Percentiles rank a stretch among this genome's conserved stretches.
Evolutionary conservation across 2,113 vertebrate genomes (phyloP).

Genomic region (Atractosteus spatula): DNA sequence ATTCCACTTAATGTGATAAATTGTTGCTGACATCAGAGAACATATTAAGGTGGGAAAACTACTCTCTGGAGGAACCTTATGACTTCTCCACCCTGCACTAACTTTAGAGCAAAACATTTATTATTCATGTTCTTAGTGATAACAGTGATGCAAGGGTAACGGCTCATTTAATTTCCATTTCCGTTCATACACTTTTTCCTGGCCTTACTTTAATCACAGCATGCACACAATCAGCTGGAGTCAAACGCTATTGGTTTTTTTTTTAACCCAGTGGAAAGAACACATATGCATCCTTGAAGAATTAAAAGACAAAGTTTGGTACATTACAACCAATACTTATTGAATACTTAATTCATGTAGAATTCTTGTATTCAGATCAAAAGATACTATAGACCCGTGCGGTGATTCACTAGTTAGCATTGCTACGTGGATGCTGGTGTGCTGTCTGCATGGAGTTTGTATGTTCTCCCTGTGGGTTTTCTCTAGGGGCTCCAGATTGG

Average conservation of each 20-base stretch:
- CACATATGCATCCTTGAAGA: no score
- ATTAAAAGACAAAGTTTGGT: no score
- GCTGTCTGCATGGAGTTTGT: no score
- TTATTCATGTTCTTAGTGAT: conserved; percentile 25
- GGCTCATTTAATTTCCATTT: conserved; percentile 31
- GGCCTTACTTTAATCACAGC: conserved; percentile 25
- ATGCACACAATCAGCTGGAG: conserved; percentile 21
- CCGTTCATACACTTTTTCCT: conserved; percentile 20
- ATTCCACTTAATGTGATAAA: conserved; percentile 1
- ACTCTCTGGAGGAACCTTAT: neutral
- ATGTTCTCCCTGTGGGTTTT: no score
- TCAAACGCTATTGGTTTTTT: conserved; percentile 2
- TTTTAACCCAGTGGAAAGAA: conserved; percentile 22
- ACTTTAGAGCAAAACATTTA: conserved; percentile 22
- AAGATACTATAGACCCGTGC: no score
- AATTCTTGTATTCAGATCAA: no score
- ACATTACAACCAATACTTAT: no score
- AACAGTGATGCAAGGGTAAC: conserved; percentile 26
- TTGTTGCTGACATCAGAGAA: neutral
- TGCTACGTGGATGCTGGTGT: no score
- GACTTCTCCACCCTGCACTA: conserved; percentile 10
- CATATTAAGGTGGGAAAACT: neutral
- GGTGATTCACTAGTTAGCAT: no score
- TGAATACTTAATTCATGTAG: no score
- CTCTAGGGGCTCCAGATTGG: no score